phyloP scores from a whole-genome alignment of 2,113 vertebrate species.

The Tenrec ecaudatus region DNA sequence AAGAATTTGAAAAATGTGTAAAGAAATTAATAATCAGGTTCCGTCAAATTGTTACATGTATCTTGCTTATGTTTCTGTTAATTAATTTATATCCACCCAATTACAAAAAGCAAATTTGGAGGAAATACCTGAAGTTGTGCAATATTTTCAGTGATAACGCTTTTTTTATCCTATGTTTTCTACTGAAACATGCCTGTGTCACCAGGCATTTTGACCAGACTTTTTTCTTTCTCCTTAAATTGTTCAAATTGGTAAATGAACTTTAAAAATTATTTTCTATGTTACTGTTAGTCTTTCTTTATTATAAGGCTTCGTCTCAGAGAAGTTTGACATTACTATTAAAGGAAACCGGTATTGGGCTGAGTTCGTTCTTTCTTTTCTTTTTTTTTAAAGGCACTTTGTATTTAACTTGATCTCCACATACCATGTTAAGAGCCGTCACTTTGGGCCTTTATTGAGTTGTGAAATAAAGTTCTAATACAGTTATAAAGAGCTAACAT shows the following conservation, averaged over 20 bases:
- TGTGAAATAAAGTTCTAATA: constrained; percentile 76
- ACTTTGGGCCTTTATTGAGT: constrained; percentile 65
- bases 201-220: constrained; percentile 80
- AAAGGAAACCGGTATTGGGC: constrained; percentile 59
- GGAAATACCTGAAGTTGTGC: constrained; percentile 87
- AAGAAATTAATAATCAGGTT: constrained; percentile 72
- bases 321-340: constrained; percentile 63
- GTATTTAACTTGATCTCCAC: constrained; percentile 60
- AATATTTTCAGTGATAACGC: constrained; percentile 85
- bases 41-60: constrained; percentile 78
- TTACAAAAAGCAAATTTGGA: constrained; percentile 84
- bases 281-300: constrained; percentile 85
- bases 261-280: constrained; percentile 59
- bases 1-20: constrained; percentile 69
- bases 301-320: constrained; percentile 67
- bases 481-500: constrained; percentile 69
- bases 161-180: constrained; percentile 84
- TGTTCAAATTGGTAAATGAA: constrained; percentile 88
- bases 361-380: too few relatives aligned
- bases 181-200: constrained; percentile 69
- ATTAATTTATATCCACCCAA: constrained; percentile 81
- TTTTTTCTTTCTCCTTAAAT: constrained; percentile 77
- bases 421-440: constrained; percentile 60
- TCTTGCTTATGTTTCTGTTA: constrained; percentile 77
- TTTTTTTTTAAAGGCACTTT: constrained; percentile 61